A percentile compares a stretch with the other conserved stretches of the same genome.
phyloP scores from a whole-genome alignment of 64 coral and sea anemone species.

The Actinia tenebrosa region DNA sequence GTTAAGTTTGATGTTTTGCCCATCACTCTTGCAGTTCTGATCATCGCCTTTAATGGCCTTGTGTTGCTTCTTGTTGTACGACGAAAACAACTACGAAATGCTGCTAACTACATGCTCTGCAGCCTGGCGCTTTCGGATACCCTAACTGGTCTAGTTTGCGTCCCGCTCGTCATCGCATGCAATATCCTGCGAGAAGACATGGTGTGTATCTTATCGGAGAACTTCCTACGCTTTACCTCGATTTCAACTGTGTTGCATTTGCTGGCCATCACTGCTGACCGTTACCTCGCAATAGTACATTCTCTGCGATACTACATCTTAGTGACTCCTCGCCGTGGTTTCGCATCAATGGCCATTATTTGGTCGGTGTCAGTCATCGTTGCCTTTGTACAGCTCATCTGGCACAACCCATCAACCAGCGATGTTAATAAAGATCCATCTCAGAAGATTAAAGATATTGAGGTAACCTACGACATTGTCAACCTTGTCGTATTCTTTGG shows the following conservation, averaged over 20 bases:
- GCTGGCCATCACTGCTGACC: slow-evolving; percentile 53
- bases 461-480: slow-evolving; percentile 52
- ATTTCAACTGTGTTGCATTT: slow-evolving; percentile 60
- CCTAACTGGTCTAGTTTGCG: slow-evolving; percentile 54
- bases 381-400: slow-evolving; percentile 47
- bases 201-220: slow-evolving; percentile 28
- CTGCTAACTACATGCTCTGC: slow-evolving; percentile 49
- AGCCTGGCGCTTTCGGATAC: slow-evolving; percentile 71
- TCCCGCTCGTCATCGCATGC: slow-evolving; percentile 36
- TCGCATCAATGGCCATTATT: not conserved
- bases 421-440: slow-evolving; percentile 20
- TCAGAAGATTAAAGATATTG: slow-evolving; percentile 22
- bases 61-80: slow-evolving; percentile 42
- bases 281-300: slow-evolving; percentile 56
- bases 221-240: slow-evolving; percentile 40
- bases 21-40: slow-evolving; percentile 31
- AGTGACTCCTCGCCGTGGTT: slow-evolving; percentile 32
- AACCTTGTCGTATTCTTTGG: slow-evolving; percentile 23
- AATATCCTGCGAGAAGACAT: slow-evolving; percentile 1
- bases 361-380: slow-evolving; percentile 46
- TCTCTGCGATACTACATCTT: slow-evolving; percentile 50
- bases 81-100: slow-evolving; percentile 23
- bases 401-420: slow-evolving; percentile 12
- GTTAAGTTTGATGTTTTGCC: slow-evolving; percentile 28
- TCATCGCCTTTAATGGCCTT: slow-evolving; percentile 47